Evolutionary conservation across 2,888 invertebrate species (phyloP).

Genomic region (Spisula subtruncata): DNA sequence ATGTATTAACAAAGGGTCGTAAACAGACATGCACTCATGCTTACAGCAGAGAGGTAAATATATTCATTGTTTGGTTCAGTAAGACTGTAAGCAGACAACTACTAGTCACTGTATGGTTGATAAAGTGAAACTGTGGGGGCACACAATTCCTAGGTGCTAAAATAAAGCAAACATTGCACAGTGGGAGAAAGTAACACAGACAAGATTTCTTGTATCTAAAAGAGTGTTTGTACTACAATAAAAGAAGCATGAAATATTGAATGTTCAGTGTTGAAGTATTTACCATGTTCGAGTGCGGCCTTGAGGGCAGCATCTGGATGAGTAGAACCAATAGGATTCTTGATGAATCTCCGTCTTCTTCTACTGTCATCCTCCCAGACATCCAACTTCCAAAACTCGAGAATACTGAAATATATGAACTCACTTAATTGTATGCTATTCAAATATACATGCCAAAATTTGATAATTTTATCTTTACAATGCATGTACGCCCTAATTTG

Average conservation of each 20-base stretch:
- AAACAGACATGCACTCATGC: not conserved
- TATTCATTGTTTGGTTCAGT: too few relatives aligned
- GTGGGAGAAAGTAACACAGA: slow-evolving; percentile 10
- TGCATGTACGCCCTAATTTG: too few relatives aligned
- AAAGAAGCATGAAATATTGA: not conserved
- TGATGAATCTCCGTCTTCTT: slow-evolving; percentile 97
- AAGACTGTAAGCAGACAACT: not conserved
- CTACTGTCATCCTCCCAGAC: slow-evolving; percentile 99
- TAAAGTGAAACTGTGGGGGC: not conserved
- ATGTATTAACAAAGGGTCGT: not conserved
- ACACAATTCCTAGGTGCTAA: not conserved
- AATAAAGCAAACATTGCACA: not conserved
- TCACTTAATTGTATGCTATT: not conserved
- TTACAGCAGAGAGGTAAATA: not conserved
- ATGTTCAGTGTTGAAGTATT: slow-evolving; percentile 32
- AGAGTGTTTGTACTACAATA: slow-evolving; percentile 8
- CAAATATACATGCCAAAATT: not conserved
- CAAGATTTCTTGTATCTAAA: not conserved
- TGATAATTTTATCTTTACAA: too few relatives aligned
- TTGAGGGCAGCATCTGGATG: slow-evolving; percentile 95
- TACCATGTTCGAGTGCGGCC: slow-evolving; percentile 93
- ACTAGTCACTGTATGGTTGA: not conserved
- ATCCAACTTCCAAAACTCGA: slow-evolving; percentile 96
- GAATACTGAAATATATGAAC: slow-evolving; percentile 49
- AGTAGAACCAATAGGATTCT: slow-evolving; percentile 97